These are phyloP conservation scores for Stercorarius parasiticus DNA, from an alignment of 2,113 vertebrate species.

Conservation along the genomic window DNA sequence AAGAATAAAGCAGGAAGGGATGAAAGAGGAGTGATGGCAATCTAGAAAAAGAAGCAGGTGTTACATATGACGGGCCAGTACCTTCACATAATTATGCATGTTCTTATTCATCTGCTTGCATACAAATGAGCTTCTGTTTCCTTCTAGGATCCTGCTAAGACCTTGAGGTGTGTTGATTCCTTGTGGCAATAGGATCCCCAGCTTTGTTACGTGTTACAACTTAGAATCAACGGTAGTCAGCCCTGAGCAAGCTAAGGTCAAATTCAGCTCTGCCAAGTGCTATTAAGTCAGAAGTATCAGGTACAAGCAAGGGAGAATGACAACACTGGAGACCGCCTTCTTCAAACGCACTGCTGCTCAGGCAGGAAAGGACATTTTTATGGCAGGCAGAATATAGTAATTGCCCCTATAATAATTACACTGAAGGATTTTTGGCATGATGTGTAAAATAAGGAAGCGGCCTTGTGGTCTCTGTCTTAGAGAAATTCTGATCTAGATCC, in stretches of 20 bases:
- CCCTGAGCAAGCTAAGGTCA: background rate
- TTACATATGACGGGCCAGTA: background rate
- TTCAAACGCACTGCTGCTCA: background rate
- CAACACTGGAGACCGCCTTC: background rate
- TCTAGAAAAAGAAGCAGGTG: background rate
- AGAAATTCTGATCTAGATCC: background rate
- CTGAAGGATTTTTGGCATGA: background rate
- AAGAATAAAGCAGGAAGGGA: background rate
- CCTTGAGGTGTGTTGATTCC: background rate
- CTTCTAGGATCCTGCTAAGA: background rate
- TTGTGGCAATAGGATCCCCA: background rate
- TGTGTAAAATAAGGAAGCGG: background rate
- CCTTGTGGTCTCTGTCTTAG: background rate
- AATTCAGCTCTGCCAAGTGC: background rate
- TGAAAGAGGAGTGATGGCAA: background rate
- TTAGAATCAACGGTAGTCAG: background rate
- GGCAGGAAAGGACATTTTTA: background rate
- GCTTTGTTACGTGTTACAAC: background rate
- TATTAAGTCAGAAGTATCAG: background rate
- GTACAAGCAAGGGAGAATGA: background rate
- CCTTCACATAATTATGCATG: background rate
- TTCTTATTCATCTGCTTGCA: background rate
- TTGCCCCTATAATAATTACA: background rate
- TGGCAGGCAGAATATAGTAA: background rate
- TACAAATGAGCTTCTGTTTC: background rate